Base-by-base conservation (phyloP, 2,797 vertebrate genomes). In the Sebastes kiyomatsui region DNA sequence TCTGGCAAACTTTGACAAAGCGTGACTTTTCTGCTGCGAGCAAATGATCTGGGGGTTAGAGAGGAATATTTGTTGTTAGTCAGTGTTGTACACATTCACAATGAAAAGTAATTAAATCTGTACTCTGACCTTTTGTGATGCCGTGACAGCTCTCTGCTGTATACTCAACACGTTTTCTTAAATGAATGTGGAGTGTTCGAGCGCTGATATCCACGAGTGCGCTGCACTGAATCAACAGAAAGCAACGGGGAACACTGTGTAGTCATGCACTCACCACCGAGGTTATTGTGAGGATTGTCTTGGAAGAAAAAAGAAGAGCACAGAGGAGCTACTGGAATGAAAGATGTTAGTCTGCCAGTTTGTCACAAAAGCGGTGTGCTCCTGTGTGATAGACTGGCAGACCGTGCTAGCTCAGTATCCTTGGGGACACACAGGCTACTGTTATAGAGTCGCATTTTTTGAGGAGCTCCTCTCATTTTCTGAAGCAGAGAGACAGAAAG, bases 331-430 rank as follows among this genome's bases (percentile, higher is more conserved):
- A 66, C 86, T 76, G 81, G 82, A 91, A 92, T 92, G 88, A 94
- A 90, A 89, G 91, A 93, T 93, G 91, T 92, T 92, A 76, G 90
- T 91, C 90, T 93, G 92, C 91, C 93, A 92, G 92, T 94, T 92
- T 93, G 94, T 94, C 92, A 94, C 93, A 90, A 92, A 93, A 86
- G 91, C 90, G 80, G 90, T 78, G 89, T 92, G 90, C 92, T 92
- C 81, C 90, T 87, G 86, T 90, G 94, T 92, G 91, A 94, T 89
- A 89, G 93, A 92, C 93, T 92, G 91, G 88, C 93, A 93, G 91
- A 89, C 87, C 89, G 80, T 91, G 92, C 86, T 67, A 71, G 92
- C 91, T 90, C 84, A 18, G 78, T 55, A 77, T 94, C 93, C 93
- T 90, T 23, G 54, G 92, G 92, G 92, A 93, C 80, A 76, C 70